Evolutionary conservation across 1,140 invertebrate species (phyloP).

Genomic region (Heliconius melpomene): DNA sequence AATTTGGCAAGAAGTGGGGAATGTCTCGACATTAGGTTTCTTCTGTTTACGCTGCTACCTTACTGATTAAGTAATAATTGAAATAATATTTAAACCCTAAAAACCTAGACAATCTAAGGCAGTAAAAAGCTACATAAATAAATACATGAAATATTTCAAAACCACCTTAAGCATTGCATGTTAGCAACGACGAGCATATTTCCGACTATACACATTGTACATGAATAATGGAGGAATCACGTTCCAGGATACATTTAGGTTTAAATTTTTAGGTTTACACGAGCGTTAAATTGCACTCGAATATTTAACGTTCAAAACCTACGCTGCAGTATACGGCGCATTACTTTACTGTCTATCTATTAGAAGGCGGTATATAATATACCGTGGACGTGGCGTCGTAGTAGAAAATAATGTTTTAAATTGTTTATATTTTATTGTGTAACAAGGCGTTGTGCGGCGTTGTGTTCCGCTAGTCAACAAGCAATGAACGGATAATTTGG

Average conservation of each 20-base stretch:
- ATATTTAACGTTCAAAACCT: slow-evolving; percentile 15
- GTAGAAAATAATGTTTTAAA: neutral
- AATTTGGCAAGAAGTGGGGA: no score
- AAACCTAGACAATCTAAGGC: no score
- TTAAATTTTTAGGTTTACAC: slow-evolving; percentile 25
- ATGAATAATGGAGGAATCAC: slow-evolving; percentile 34
- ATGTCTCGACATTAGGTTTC: no score
- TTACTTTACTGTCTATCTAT: neutral
- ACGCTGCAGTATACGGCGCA: neutral
- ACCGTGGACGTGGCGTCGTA: neutral
- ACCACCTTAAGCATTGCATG: slow-evolving; percentile 28
- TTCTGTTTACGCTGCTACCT: no score
- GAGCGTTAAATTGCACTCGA: slow-evolving; percentile 17
- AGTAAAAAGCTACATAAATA: neutral
- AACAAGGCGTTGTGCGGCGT: no score
- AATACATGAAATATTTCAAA: neutral
- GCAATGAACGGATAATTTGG: no score
- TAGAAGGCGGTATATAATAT: neutral
- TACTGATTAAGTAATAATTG: no score
- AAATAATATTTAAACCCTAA: no score
- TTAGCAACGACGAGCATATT: slow-evolving; percentile 23
- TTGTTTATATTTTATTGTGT: neutral
- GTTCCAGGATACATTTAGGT: slow-evolving; percentile 25
- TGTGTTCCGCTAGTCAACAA: no score
- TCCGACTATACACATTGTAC: slow-evolving; percentile 23